Evolutionary conservation across 2,888 invertebrate species (phyloP), one percentile per base, ranked within the genome.

Genomic region (Halictus quadricinctus): DNA sequence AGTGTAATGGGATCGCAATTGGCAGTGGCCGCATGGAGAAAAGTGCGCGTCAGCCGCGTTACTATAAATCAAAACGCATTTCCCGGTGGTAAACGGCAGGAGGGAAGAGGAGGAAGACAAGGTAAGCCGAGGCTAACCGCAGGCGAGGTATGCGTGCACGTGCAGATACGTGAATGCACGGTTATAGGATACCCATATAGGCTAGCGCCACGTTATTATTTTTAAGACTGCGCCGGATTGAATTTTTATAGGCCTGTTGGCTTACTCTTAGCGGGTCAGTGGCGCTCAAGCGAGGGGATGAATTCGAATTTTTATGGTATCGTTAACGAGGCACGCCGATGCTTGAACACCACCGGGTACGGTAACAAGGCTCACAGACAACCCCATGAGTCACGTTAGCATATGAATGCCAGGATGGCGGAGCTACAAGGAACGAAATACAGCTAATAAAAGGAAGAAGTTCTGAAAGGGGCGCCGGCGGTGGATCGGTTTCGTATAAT

Each of bases 221-320:
- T 92, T 92, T 92, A 91, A 92, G 91, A 90, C 91, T 90, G 90
- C 12, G 90, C 87, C 84, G 92, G 90, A 93, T 93, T 93, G 93
- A 92, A 93, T 93, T 93, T 93, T 93, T 93, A 93, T 92, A 92
- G 92, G 92, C 90, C 88, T 88, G 87, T 89, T 90, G 89, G 91
- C 90, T 88, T 90, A 91, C 88, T 88, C 89, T 90, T 89, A 86
- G 86, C 81, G 60, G 60, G n/a, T 58, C 92, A 92, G 93, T 87
- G 92, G 91, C 90, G 88, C 92, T 92, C 91, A 92, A 80, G 80
- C 81, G 75, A 75, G 66, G 29, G 78, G 76, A 72, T 70, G 73
- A 81, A 54, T 72, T 73, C 60, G 73, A 79, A 88, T 91, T 90
- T 91, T 90, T 90, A 91, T 85, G 90, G 87, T 88, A 81, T 87